Evolutionary conservation across 2,797 vertebrate species (phyloP), one percentile per base, ranked within the genome.

Genomic region (Malurus leucopterus): DNA sequence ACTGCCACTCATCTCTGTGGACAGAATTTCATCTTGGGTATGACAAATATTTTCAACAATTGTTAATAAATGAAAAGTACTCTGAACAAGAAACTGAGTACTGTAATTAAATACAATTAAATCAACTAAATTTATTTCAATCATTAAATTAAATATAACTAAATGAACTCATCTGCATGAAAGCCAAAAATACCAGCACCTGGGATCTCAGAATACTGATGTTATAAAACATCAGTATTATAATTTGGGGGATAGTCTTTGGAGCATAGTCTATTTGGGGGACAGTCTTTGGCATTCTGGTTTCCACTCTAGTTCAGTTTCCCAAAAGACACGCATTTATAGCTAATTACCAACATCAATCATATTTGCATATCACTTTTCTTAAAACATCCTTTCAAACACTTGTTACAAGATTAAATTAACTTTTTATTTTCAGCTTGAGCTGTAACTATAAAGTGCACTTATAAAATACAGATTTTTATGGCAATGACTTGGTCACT

Each of bases 81-180:
- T 62, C 40, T 20, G 38, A 63, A 90, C 23, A 65, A 86, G 51
- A 84, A 53, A 51, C n/a, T 62, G 49, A 84, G 53, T 68, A 53
- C 63, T 62, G 30, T 71, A 71, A 92, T 91, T 91, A 92, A 90
- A 88, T 86, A 84, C 86, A 89, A 61, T 84, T 93, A 94, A 84
- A 91, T 91, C 94, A 91, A 80, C 59, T 32, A 68, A 71, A 89
- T 83, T 80, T 0, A 88, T 77, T 76, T 85, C 43, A 93, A 92
- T 91, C 93, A 91, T 93, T 92, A 89, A 92, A 94, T 86, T 89
- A 89, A 92, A 88, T 47, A 46, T 67, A 69, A 91, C 88, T 92
- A 84, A 79, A 89, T 61, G 64, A 94, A 59, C 57, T 92, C 36
- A 91, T 89, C 57, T 77, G 70, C 41, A 76, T 59, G 55, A 92